A percentile compares a stretch with the other conserved stretches of the same genome.
Conservation (phyloP, 1,140 invertebrate species). For the Frieseomelitta varia region DNA sequence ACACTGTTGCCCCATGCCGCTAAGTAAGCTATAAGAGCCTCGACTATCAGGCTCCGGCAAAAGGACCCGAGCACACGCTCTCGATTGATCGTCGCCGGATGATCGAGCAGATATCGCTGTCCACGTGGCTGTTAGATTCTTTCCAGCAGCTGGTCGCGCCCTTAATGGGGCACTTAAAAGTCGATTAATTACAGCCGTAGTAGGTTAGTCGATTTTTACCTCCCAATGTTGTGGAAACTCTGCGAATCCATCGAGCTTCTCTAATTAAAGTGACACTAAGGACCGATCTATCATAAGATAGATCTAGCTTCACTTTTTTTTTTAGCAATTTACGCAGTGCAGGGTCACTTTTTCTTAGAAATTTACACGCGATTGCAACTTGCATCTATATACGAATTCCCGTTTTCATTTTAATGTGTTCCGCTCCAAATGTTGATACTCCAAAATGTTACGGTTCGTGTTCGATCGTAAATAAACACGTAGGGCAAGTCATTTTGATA, state of each 20-base stretch:
- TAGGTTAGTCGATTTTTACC: neutral
- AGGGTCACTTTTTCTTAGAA: too few relatives aligned
- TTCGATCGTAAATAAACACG: neutral
- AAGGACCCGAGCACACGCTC: slow-evolving; percentile 49
- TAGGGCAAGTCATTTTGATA: too few relatives aligned
- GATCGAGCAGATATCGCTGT: slow-evolving; percentile 76
- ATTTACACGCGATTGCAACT: neutral
- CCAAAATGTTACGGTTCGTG: neutral
- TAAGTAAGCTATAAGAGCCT: slow-evolving; percentile 77
- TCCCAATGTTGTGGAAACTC: neutral
- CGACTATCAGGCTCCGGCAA: slow-evolving; percentile 46
- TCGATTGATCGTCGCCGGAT: slow-evolving; percentile 74
- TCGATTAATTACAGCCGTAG: slow-evolving; percentile 77
- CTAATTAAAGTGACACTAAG: slow-evolving; percentile 4
- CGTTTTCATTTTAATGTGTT: neutral
- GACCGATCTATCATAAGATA: neutral
- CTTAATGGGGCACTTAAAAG: slow-evolving; percentile 80
- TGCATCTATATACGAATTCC: neutral
- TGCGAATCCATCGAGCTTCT: neutral
- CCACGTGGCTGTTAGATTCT: slow-evolving; percentile 50
- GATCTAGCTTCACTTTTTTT: neutral
- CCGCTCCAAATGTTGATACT: neutral
- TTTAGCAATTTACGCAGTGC: too few relatives aligned
- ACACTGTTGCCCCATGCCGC: slow-evolving; percentile 69
- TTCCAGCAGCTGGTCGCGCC: slow-evolving; percentile 53